phyloP scores from a whole-genome alignment of 2,113 vertebrate species.

The Numenius arquata region DNA sequence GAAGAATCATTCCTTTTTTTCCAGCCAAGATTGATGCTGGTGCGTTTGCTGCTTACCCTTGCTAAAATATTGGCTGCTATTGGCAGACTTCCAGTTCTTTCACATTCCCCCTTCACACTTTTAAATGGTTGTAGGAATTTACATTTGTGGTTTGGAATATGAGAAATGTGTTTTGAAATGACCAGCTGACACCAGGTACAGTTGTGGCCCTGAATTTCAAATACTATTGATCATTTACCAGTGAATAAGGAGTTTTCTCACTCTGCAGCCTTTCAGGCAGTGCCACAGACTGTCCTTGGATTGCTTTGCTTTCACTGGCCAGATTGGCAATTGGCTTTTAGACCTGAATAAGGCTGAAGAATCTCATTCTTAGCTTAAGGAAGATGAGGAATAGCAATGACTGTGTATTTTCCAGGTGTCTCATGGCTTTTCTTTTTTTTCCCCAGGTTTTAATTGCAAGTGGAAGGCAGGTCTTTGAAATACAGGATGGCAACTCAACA shows the following conservation, averaged over 20 bases:
- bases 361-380: not conserved
- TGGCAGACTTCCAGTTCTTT: constrained; percentile 46
- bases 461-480: not conserved
- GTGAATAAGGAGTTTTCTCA: not conserved
- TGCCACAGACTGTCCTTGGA: not conserved
- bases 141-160: constrained; percentile 2
- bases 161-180: constrained; percentile 11
- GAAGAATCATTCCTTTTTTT: constrained; percentile 3
- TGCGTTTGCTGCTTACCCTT: not conserved
- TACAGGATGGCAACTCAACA: constrained; percentile 64
- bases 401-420: not conserved
- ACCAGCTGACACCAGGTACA: not conserved
- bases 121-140: constrained; percentile 15
- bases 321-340: not conserved
- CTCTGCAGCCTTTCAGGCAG: not conserved
- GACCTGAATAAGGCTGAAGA: not conserved
- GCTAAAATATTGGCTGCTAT: not conserved
- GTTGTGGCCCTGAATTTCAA: constrained; percentile 34
- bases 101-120: not conserved
- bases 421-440: not conserved
- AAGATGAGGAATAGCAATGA: not conserved
- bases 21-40: not conserved
- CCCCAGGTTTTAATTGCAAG: constrained; percentile 4
- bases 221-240: not conserved
- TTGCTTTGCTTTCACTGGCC: not conserved